Evolutionary conservation across 2,888 invertebrate species (phyloP), one percentile per base, ranked within the genome.

Genomic region (Microdon myrmicae): DNA sequence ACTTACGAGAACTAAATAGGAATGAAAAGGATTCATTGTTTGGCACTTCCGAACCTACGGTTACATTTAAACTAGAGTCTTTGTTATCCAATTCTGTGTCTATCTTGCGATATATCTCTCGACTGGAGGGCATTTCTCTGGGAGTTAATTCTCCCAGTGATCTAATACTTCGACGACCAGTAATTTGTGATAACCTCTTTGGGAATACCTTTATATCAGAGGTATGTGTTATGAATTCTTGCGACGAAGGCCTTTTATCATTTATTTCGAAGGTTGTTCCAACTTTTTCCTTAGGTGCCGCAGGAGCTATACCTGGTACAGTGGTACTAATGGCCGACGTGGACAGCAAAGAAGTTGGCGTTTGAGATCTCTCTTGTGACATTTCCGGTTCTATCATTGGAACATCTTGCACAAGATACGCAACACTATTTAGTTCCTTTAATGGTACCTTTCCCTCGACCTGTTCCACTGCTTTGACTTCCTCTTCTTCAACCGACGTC

Each of bases 41-140:
- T 22, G 77, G 76, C 17, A 73, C 72, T 54, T 80, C 79, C 0
- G 79, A 79, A 2, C 79, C 79, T 8, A 77, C 78, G 3, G 79
- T 79, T 1, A 76, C 79, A 69, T 79, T 79, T 68, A 79, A 69
- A 64, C 79, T 79, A 20, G 74, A 72, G 9, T 43, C 67, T 3
- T 73, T 74, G 7, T 70, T 73, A 66, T 80, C 78, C 41, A 78
- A 59, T 10, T 79, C 80, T 7, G 71, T 75, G 49, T 72, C 75
- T 6, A 73, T 70, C 54, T 73, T 73, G 16, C 78, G 70, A 60
- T 79, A 78, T 9, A 72, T 70, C 55, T 74, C 75, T 4, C 72
- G 71, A 37, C 69, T 70, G 19, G 70, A 61, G 8, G 38, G 13
- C 32, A 70, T 71, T 44, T 67, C 73, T 9, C 72, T 74, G 60